Conservation (phyloP, 2,113 vertebrate genomes). For the Reinhardtius hippoglossoides region DNA sequence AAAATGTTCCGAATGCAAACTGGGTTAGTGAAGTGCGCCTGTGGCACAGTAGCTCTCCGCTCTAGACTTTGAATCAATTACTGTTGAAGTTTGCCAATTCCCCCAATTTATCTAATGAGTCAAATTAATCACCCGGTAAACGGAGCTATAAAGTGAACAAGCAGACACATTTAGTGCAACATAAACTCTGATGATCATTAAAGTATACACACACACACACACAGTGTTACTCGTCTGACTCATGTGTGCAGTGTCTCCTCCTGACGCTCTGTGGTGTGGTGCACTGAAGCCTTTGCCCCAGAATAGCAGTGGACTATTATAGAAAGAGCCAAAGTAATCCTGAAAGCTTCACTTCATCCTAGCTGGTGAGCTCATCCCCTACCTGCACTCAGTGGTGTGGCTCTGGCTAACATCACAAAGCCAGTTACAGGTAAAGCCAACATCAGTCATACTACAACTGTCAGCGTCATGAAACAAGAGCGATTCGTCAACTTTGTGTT, state of each 20-base stretch:
- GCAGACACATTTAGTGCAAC: conserved; percentile 39
- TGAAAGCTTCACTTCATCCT: conserved; percentile 71
- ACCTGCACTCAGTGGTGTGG: conserved; percentile 47
- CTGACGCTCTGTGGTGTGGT: conserved; percentile 2
- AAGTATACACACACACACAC: neutral
- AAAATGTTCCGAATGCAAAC: conserved; percentile 17
- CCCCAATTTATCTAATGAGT: conserved; percentile 51
- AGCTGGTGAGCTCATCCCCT: conserved; percentile 63
- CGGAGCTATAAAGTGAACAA: conserved; percentile 31
- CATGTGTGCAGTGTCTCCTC: conserved; percentile 22
- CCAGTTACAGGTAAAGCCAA: conserved; percentile 44
- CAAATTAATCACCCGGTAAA: conserved; percentile 61
- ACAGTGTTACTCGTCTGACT: conserved; percentile 14
- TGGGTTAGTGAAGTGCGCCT: conserved; percentile 10
- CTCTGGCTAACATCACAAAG: conserved; percentile 58
- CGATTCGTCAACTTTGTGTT: conserved; percentile 16
- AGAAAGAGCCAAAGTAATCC: conserved; percentile 77
- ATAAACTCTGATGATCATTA: conserved; percentile 46
- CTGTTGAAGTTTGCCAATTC: conserved; percentile 41
- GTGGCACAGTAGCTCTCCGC: conserved; percentile 43
- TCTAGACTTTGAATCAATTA: conserved; percentile 41
- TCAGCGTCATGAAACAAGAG: conserved; percentile 25
- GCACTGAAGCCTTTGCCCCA: conserved; percentile 45
- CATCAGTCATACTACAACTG: conserved; percentile 21
- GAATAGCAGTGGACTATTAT: conserved; percentile 77